Conservation (phyloP, 2,113 vertebrate genomes). For the Gulo gulo region DNA sequence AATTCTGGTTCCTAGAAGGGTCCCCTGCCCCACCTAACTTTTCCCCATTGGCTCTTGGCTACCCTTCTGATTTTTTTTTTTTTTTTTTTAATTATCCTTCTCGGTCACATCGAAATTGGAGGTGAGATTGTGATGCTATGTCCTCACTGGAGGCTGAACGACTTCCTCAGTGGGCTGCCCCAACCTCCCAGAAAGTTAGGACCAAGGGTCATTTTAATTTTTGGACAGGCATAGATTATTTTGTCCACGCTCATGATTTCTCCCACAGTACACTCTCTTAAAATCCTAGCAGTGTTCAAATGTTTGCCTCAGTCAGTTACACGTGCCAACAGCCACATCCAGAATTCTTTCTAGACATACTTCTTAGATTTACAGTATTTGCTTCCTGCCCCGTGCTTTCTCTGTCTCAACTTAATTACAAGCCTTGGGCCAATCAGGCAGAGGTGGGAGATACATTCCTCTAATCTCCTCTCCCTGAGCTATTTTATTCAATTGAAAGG, state of each 20-base stretch:
- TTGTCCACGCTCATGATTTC: background rate
- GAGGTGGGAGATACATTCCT: background rate
- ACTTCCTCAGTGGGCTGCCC: background rate
- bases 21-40: background rate
- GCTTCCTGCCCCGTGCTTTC: background rate
- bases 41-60: background rate
- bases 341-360: background rate
- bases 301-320: background rate
- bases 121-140: background rate
- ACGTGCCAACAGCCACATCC: background rate
- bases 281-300: background rate
- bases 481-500: conserved; percentile 35
- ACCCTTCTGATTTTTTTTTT: background rate
- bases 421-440: background rate
- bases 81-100: background rate
- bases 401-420: conserved; percentile 16
- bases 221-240: background rate
- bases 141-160: background rate
- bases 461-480: conserved; percentile 39
- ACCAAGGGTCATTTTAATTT: background rate
- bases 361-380: conserved; percentile 38
- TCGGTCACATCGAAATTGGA: background rate
- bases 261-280: background rate
- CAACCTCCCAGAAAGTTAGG: background rate
- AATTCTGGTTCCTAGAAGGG: background rate